Evolutionary conservation across 1,140 invertebrate species (phyloP).

Genomic region (Magallana angulata): DNA sequence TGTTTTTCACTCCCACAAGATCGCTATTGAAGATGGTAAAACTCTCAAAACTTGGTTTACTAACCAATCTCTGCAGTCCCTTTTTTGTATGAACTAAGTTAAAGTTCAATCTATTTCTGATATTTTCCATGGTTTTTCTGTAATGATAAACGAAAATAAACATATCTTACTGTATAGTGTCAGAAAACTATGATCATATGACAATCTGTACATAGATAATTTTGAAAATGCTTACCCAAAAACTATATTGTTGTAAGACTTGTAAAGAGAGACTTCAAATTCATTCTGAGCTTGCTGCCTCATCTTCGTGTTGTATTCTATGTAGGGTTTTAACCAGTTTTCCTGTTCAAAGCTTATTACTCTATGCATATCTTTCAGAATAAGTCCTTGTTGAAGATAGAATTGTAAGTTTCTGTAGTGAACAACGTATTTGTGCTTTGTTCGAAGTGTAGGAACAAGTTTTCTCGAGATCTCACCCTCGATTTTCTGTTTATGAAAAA

Average conservation of each 20-base stretch:
- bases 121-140: constrained; percentile 80
- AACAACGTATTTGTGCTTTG: constrained; percentile 59
- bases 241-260: constrained; percentile 75
- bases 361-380: constrained; percentile 36
- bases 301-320: constrained; percentile 58
- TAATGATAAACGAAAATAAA: background rate
- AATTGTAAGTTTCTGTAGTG: constrained; percentile 50
- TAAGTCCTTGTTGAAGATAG: background rate
- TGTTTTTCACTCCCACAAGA: constrained; percentile 58
- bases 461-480: too few species aligned
- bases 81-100: constrained; percentile 44
- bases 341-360: constrained; percentile 47
- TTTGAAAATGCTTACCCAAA: constrained; percentile 74
- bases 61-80: constrained; percentile 63
- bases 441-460: too few species aligned
- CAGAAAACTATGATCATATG: too few species aligned
- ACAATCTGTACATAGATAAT: too few species aligned
- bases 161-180: too few species aligned
- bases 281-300: constrained; percentile 75
- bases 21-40: constrained; percentile 39
- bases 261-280: constrained; percentile 79
- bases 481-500: too few species aligned
- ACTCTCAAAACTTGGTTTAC: constrained; percentile 75
- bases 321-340: constrained; percentile 50
- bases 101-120: constrained; percentile 64